Conservation (phyloP, 2,797 vertebrate genomes). For the Acrossocheilus fasciatus region DNA sequence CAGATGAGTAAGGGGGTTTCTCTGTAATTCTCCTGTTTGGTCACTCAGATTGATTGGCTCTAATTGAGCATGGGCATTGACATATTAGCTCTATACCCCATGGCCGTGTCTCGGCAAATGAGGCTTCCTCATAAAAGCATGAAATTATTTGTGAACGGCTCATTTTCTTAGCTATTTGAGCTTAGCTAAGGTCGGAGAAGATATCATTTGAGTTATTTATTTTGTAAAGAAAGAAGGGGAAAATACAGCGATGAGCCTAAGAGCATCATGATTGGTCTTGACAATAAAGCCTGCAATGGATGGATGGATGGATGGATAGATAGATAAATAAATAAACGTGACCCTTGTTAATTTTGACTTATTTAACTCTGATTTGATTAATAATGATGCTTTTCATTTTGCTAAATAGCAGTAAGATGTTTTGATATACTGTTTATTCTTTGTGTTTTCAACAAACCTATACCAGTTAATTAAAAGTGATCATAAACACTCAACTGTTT, state of each 20-base stretch:
- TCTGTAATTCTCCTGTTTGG: constrained; percentile 16
- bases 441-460: neutral
- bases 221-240: neutral
- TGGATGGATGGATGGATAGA: too few relatives aligned
- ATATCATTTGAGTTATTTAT: neutral
- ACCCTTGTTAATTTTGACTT: neutral
- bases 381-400: neutral
- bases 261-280: neutral
- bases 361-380: neutral
- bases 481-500: neutral
- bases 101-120: neutral
- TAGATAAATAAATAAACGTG: too few relatives aligned
- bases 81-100: neutral
- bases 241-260: neutral
- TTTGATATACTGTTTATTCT: neutral
- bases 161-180: neutral
- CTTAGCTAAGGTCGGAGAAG: neutral
- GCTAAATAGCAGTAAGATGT: neutral
- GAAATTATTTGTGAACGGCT: constrained; percentile 14
- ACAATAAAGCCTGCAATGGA: neutral
- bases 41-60: neutral
- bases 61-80: constrained; percentile 19
- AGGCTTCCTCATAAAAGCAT: constrained; percentile 9
- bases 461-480: neutral
- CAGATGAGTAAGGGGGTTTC: neutral